Base-by-base conservation (phyloP, 2,797 vertebrate genomes). In the Salmo trutta region DNA sequence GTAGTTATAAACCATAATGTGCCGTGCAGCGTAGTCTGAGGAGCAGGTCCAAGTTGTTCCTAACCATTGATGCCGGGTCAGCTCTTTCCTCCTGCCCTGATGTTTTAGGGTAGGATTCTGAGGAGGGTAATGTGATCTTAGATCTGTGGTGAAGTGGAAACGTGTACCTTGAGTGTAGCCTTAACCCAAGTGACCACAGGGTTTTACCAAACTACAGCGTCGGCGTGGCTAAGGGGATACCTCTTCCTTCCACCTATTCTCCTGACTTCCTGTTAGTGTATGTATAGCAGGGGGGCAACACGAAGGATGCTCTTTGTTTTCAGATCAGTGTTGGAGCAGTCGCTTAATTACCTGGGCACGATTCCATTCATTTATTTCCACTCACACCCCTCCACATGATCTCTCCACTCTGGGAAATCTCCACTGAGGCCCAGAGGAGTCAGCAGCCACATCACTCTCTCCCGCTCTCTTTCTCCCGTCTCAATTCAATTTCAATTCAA, bases 201-300 rank as follows among this genome's bases (percentile, higher is more conserved):
- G 27, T 62, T 76, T 76, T 78, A 51, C 78, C 69, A 64, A 68
- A 69, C 19, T 73, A 6, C 53, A 67, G 1, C 53, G 41, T 21
- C 52, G 68, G 71, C 41, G 0, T 19, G 29, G 36, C 36, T 33
- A 27, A 27, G 12, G 62, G 21, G 62, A 65, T 14, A 29, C 62
- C 62, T 29, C 7, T 71, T 52, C 19, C 80, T 69, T 64, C 66
- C 4, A 0, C 79, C 67, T 19, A 71, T 86, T 75, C 70, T 82
- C 73, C 65, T 64, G 36, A 64, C 79, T 79, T 88, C 75, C 65
- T 81, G 66, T 73, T 41, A 78, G 80, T 77, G 5, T 0, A 75
- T 62, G 53, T 70, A 19, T 68, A 12, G 31, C 36, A 31, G 10
- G 4, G 4, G 10, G 31, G 31, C 5, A 5, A 19, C 5, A 36